Evolutionary conservation across 2,888 invertebrate species (phyloP).

Genomic region (Oithona nana): DNA sequence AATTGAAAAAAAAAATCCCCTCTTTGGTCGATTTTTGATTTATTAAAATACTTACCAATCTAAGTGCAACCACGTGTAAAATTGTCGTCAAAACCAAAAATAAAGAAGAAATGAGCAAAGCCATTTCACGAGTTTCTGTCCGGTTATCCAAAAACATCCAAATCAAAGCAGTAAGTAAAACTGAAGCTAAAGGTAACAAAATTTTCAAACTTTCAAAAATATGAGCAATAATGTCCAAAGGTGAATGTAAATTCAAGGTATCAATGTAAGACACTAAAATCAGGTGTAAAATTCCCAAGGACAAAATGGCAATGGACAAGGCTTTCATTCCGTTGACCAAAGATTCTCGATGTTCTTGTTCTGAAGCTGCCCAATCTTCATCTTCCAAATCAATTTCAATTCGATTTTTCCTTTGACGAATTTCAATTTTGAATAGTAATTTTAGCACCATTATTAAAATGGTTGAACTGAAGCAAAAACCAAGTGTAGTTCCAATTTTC

Average conservation of each 20-base stretch:
- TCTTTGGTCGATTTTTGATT: no score
- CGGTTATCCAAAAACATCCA: background rate
- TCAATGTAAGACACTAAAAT: background rate
- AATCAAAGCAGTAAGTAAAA: background rate
- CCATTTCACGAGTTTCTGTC: background rate
- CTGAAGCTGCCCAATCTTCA: background rate
- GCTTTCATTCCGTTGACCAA: background rate
- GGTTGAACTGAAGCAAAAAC: background rate
- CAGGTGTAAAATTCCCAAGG: background rate
- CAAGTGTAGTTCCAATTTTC: background rate
- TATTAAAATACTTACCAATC: background rate
- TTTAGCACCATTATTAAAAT: background rate
- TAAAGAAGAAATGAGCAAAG: background rate
- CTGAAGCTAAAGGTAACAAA: background rate
- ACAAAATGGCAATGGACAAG: background rate
- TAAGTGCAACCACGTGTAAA: background rate
- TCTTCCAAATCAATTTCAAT: background rate
- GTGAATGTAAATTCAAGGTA: background rate
- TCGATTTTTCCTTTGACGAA: background rate
- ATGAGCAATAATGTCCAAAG: no score
- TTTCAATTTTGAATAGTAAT: background rate
- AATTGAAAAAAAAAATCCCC: no score
- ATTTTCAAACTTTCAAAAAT: background rate
- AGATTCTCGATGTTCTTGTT: background rate
- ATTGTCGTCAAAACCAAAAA: background rate